Evolutionary conservation across 2,797 vertebrate species (phyloP), one percentile per base, ranked within the genome.

Genomic region (Erpetoichthys calabaricus): DNA sequence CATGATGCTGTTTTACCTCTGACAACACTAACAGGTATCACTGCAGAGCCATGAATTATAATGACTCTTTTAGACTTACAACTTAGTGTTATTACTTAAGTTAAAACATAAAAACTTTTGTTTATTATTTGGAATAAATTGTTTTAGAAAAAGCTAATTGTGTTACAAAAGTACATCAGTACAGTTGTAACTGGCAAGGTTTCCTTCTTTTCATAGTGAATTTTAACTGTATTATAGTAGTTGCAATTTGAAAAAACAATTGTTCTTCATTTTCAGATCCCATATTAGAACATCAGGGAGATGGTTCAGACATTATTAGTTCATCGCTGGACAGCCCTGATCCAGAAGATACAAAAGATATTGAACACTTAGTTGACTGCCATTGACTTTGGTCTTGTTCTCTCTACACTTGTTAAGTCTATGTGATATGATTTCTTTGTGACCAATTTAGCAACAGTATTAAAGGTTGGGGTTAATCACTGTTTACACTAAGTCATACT

Each of bases 231-330:
- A 8, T 51, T 7, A 44, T 58, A 43, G 4, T 45, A 41, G 43
- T 45, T 7, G 45, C 5, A 4, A 10, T 43, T 3, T 41, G 46
- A 57, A 45, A 57, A 47, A 42, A 49, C 57, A 10, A 25, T 45
- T 56, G 6, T 56, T 57, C 25, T 65, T 45, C 47, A 5, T 59
- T 79, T 70, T 57, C 80, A 99, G 94, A 97, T 89, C 94, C 94
- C 8, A 95, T 99, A 75, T 72, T 99, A n/a, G 91, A 97, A 54
- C 94, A 95, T 69, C 95, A 97, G 53, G 89, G 77, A 64, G 85
- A 91, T 49, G 88, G 83, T 45, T 89, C 89, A 1, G 80, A 90
- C 62, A 75, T 62, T 43, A 84, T 70, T 65, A 76, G 73, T 62
- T 82, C 82, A 8, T 77, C 82, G 0, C 41, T 82, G 72, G 68